phyloP scores from a whole-genome alignment of 2,113 vertebrate genomes.

The Orthonyx spaldingii region DNA sequence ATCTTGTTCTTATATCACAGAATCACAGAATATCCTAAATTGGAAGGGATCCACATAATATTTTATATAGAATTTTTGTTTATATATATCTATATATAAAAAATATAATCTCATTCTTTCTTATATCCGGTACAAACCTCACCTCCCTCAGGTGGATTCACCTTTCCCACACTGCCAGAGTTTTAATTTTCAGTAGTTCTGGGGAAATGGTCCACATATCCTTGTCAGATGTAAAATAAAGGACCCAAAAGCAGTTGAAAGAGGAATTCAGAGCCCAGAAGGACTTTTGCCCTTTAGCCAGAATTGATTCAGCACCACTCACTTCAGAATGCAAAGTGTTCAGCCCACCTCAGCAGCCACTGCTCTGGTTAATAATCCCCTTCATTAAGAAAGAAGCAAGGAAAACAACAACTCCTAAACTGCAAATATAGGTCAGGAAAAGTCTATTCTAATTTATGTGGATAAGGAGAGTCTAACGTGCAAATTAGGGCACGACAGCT shows the following conservation, averaged over 20 bases:
- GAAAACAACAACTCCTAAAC: conserved; percentile 23
- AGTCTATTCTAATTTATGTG: conserved; percentile 2
- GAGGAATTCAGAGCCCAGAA: not conserved
- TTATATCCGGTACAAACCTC: not conserved
- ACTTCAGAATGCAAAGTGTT: not conserved
- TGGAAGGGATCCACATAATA: not conserved
- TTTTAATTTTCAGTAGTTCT: not conserved
- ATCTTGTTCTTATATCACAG: not conserved
- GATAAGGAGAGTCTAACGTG: not conserved
- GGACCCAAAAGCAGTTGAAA: not conserved
- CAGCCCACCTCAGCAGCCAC: conserved; percentile 11
- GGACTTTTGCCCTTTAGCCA: conserved; percentile 3
- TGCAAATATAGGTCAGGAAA: conserved; percentile 45
- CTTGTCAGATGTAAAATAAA: not conserved
- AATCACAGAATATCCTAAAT: not conserved
- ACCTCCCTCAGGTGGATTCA: not conserved
- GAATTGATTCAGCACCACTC: conserved; percentile 9
- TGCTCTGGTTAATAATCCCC: not conserved
- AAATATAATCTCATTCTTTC: not conserved
- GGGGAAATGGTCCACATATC: not conserved
- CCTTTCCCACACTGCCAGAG: not conserved
- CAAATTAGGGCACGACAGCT: conserved; percentile 8
- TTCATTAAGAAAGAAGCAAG: conserved; percentile 28
- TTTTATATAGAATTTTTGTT: not conserved
- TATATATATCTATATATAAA: not conserved